Percentiles rank a stretch among this genome's conserved stretches.
These are phyloP conservation scores for Mesopsocus fuscifrons DNA, from an alignment of 2,888 invertebrate genomes.

Conservation along the genomic window DNA sequence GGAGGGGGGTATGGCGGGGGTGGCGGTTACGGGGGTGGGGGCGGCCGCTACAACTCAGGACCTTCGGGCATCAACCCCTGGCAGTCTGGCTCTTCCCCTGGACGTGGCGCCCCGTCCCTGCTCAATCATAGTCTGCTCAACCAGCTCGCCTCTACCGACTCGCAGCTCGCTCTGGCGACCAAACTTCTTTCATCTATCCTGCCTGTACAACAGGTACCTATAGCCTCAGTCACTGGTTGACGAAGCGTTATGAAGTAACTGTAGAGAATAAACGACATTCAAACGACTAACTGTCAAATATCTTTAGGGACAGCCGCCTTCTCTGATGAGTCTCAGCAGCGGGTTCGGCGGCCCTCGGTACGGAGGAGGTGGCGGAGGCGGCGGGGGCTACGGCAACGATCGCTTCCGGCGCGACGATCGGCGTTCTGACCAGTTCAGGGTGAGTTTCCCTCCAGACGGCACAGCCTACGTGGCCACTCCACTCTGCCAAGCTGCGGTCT, in stretches of 20 bases:
- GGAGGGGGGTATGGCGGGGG: neutral
- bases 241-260: no score
- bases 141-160: neutral
- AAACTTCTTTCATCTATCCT: constrained; percentile 3
- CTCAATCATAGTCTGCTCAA: neutral
- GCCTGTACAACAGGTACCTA: neutral
- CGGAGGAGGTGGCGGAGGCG: neutral
- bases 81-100: constrained; percentile 3
- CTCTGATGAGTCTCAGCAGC: constrained; percentile 1
- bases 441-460: neutral
- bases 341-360: neutral
- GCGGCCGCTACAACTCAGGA: neutral
- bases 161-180: constrained; percentile 3
- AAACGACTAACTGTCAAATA: no score
- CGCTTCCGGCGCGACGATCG: constrained; percentile 4
- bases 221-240: no score
- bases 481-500: no score
- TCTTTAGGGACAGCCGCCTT: constrained; percentile 3
- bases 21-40: neutral
- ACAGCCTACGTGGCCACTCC: no score
- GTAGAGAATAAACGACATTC: no score
- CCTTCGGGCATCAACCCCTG: constrained; percentile 1
- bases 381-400: neutral
- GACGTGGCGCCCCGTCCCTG: neutral
- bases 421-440: constrained; percentile 1